These are phyloP conservation scores for Daphoenositta chrysoptera DNA, from an alignment of 2,113 vertebrate genomes.

Conservation along the genomic window DNA sequence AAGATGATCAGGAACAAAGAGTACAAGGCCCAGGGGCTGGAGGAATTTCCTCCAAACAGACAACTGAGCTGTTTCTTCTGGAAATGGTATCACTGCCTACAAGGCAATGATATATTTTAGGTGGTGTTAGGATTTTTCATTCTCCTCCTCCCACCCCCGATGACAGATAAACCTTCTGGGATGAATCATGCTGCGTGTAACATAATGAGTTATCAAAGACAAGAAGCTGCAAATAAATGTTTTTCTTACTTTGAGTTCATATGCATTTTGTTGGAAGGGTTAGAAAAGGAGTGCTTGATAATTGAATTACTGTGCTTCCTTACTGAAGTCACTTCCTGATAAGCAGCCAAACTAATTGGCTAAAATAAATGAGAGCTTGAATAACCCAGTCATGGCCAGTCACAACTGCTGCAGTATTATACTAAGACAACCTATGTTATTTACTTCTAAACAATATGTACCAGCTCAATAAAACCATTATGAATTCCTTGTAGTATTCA, in stretches of 20 bases:
- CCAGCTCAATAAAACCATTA: neutral
- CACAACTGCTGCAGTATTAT: constrained; percentile 1
- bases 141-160: neutral
- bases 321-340: constrained; percentile 66
- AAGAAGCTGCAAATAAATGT: neutral
- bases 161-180: neutral
- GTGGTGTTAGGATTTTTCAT: neutral
- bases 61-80: neutral
- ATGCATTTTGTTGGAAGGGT: neutral
- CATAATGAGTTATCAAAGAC: neutral
- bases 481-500: neutral
- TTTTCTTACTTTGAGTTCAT: neutral
- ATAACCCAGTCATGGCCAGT: constrained; percentile 27
- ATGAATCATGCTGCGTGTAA: neutral
- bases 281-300: neutral
- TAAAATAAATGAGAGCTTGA: constrained; percentile 38
- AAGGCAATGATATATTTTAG: neutral
- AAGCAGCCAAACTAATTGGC: constrained; percentile 51
- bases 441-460: constrained; percentile 8
- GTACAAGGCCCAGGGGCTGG: neutral
- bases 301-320: constrained; percentile 28
- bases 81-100: neutral
- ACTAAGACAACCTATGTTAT: neutral
- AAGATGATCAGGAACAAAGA: neutral
- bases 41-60: neutral